These are phyloP conservation scores for Anniella stebbinsi DNA, from an alignment of 2,797 vertebrate genomes.

Conservation along the genomic window DNA sequence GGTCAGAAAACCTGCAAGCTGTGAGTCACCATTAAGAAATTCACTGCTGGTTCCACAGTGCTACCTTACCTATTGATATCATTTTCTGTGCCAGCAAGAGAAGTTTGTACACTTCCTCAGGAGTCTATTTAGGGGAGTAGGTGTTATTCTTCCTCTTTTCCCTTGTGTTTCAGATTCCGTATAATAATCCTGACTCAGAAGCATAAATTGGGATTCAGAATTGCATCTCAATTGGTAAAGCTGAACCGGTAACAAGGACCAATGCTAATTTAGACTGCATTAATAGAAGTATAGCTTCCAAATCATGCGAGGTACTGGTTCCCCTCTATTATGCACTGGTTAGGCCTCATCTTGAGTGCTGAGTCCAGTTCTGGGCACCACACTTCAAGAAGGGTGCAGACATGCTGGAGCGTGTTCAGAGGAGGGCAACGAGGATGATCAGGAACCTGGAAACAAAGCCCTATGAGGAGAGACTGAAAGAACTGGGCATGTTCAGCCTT, in stretches of 20 bases:
- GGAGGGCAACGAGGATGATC: no score
- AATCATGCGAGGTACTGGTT: no score
- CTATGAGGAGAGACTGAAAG: no score
- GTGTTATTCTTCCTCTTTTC: background rate
- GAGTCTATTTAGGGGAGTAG: background rate
- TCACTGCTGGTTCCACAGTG: conserved; percentile 51
- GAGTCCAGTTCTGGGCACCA: no score
- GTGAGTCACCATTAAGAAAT: conserved; percentile 55
- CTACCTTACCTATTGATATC: conserved; percentile 45
- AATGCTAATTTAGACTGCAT: no score
- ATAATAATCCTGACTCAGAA: background rate
- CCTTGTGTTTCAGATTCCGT: background rate
- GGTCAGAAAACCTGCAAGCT: conserved; percentile 53
- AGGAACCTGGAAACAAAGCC: no score
- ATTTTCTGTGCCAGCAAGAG: conserved; percentile 63
- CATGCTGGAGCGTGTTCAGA: no score
- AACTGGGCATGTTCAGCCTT: no score
- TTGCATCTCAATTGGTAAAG: background rate
- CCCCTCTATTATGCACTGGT: no score
- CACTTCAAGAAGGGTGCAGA: no score
- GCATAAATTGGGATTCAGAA: background rate
- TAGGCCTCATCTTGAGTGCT: no score
- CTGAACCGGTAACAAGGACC: background rate
- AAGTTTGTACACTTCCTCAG: background rate
- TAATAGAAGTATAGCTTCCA: no score